A percentile compares a stretch with the other conserved stretches of the same genome.
These are phyloP conservation scores for Pachyrhynchus sulphureomaculatus DNA, from an alignment of 1,140 invertebrate species.

Conservation along the genomic window DNA sequence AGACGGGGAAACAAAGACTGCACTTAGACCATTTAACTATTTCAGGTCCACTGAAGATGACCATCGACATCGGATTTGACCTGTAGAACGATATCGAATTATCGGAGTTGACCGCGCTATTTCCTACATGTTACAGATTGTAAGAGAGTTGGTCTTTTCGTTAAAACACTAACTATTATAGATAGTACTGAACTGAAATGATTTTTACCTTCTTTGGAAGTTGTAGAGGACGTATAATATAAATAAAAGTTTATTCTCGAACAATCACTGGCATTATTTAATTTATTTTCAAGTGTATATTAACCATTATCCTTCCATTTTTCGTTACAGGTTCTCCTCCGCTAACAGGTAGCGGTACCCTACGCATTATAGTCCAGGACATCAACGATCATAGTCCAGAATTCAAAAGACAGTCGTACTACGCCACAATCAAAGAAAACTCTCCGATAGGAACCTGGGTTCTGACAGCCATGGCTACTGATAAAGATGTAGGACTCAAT, in stretches of 20 bases:
- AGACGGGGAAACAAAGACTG: slow-evolving; percentile 1
- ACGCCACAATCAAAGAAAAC: slow-evolving; percentile 76
- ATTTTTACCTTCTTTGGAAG: too few species aligned
- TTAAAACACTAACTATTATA: too few species aligned
- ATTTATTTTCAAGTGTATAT: too few species aligned
- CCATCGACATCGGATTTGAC: slow-evolving; percentile 2
- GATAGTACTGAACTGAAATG: too few species aligned
- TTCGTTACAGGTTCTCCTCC: slow-evolving; percentile 76
- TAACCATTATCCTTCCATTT: too few species aligned
- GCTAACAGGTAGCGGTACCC: slow-evolving; percentile 82
- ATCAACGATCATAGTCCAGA: slow-evolving; percentile 91
- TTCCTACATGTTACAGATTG: slow-evolving; percentile 1
- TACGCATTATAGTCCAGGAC: slow-evolving; percentile 87
- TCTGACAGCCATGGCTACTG: slow-evolving; percentile 70
- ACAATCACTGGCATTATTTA: too few species aligned
- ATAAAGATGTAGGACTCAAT: slow-evolving; percentile 81
- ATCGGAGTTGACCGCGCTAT: slow-evolving; percentile 6
- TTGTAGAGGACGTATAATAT: too few species aligned
- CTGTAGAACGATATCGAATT: slow-evolving; percentile 1
- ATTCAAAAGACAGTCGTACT: slow-evolving; percentile 77
- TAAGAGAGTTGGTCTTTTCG: too few species aligned
- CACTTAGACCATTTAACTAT: slow-evolving; percentile 7
- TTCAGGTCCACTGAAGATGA: slow-evolving; percentile 9
- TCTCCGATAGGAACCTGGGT: slow-evolving; percentile 70
- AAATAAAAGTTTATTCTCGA: too few species aligned